Base-by-base conservation (phyloP, 1,140 invertebrate species). In the Cherax quadricarinatus region DNA sequence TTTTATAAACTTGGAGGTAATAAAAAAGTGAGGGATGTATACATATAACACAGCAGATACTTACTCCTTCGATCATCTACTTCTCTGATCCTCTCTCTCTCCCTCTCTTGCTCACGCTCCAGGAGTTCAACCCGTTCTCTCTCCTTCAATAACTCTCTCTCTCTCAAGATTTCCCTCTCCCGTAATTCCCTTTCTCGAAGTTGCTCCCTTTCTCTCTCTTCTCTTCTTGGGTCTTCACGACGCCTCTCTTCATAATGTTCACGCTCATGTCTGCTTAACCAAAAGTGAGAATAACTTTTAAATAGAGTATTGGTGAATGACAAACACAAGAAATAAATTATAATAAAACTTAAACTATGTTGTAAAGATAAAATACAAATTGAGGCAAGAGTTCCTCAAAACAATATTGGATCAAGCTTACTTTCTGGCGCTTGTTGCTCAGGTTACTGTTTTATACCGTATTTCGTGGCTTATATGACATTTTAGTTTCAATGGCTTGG, bases 31-130 rank as follows among this genome's bases (percentile, higher is more conserved):
- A 41, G 30, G 2, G 30, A 41, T 41, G 9, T 88, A 53, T 18
- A 53, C 3, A 60, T 62, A 88, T 57, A 48, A 60, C 62, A 66
- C 21, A 16, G 14, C 9, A 30, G 24, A 85, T 79, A 84, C 88
- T 90, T 14, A 91, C 90, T 85, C 80, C 90, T 91, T 75, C 89
- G 86, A n/a, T 91, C 90, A 49, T 90, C 88, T 0, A 90, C 88
- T 60, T 90, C 88, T 57, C 88, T 90, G 79, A 90, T 53, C 70
- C 88, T 84, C 49, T 90, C 88, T 48, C 88, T 83, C 82, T 90
- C 88, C 51, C 88, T 83, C 82, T 91, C 83, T 70, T 87, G 85
- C 41, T 86, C 90, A 21, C 85, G 30, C 78, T 90, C 88, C 81
- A 90, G 57, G 79, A 90, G 53, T n/a, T 90, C 88, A 41, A 90